Conservation (phyloP, 2,888 invertebrate species). For the Tipula unca region DNA sequence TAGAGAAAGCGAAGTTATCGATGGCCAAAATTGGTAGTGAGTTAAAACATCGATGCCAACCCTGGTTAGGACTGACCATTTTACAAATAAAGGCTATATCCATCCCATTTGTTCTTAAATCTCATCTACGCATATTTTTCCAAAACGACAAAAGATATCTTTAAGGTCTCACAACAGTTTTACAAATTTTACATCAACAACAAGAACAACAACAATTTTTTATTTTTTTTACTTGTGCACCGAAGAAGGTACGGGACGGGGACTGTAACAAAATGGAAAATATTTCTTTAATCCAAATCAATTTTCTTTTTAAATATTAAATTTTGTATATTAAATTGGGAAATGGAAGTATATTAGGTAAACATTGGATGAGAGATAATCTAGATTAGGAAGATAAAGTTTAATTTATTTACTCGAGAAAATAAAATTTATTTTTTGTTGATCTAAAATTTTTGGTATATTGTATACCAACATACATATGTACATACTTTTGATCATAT, state of each 20-base stretch:
- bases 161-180: background rate
- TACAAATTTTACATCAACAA: background rate
- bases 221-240: background rate
- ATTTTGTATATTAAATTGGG: background rate
- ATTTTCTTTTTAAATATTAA: background rate
- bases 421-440: background rate
- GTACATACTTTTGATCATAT: background rate
- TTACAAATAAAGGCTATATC: too few species aligned
- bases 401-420: background rate
- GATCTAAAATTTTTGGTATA: background rate
- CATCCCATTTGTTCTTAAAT: too few species aligned
- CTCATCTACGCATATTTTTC: too few species aligned
- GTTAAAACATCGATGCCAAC: too few species aligned
- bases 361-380: constrained; percentile 8
- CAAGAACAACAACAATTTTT: background rate
- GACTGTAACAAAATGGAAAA: background rate
- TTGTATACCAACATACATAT: too few species aligned
- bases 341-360: background rate
- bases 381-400: background rate
- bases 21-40: too few species aligned
- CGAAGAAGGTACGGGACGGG: background rate
- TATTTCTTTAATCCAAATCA: background rate
- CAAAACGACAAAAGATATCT: background rate
- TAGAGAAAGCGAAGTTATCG: too few species aligned
- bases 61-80: too few species aligned